These are phyloP conservation scores for Crotalus horridus DNA, from an alignment of 2,113 vertebrate species.

Conservation along the genomic window DNA sequence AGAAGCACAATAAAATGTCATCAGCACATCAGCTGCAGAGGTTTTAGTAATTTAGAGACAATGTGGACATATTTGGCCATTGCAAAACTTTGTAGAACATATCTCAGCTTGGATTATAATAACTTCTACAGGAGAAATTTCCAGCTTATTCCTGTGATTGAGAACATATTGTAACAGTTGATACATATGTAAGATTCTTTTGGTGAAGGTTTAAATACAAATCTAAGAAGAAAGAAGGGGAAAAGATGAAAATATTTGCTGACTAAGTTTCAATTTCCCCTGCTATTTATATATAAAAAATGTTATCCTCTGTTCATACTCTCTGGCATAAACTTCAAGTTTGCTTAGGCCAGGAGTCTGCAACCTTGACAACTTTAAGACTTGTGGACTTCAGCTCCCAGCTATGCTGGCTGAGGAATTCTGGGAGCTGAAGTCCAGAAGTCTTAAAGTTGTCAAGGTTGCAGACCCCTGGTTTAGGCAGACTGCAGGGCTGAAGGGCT, in stretches of 20 bases:
- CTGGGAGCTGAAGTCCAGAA: no score
- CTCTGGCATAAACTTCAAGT: no score
- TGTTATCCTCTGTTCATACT: no score
- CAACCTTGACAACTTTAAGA: no score
- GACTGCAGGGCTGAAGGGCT: no score
- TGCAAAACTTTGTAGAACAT: background rate
- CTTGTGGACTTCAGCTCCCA: no score
- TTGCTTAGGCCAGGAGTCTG: no score
- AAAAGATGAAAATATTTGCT: background rate
- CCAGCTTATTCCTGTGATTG: background rate
- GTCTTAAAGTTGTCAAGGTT: no score
- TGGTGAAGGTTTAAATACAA: background rate
- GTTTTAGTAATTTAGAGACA: background rate
- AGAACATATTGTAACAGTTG: background rate
- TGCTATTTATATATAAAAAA: no score
- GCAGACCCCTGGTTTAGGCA: no score
- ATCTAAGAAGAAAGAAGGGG: background rate
- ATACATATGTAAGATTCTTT: background rate
- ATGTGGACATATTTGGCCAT: background rate
- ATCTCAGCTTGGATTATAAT: background rate
- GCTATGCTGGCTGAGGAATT: no score
- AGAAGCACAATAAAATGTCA: background rate
- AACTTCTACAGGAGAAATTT: background rate
- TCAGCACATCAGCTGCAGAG: background rate
- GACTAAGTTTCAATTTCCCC: background rate